Conservation (phyloP, 1,140 invertebrate genomes). For the Goniozus legneri region DNA sequence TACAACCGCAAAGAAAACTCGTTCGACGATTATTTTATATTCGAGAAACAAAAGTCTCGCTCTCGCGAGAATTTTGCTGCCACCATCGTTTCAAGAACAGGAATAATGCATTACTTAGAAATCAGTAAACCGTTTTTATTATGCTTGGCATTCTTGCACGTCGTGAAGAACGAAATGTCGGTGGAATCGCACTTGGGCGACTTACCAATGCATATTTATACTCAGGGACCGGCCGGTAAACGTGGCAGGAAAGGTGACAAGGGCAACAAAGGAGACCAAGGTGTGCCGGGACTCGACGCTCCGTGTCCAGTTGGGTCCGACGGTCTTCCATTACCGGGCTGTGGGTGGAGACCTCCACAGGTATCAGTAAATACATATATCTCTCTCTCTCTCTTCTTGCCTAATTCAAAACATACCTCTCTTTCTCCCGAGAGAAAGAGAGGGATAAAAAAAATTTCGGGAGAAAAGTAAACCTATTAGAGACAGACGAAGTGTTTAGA, state of each 20-base stretch:
- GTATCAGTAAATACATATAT: conserved; percentile 51
- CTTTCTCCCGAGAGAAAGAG: too few relatives aligned
- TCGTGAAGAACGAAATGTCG: conserved; percentile 12
- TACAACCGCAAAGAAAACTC: too few relatives aligned
- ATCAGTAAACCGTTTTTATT: conserved; percentile 13
- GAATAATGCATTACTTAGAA: neutral
- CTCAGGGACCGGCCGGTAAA: conserved; percentile 81
- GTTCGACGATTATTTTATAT: too few relatives aligned
- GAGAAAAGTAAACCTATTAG: too few relatives aligned
- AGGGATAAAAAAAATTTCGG: too few relatives aligned
- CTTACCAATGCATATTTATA: conserved; percentile 25
- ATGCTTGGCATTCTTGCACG: conserved; percentile 46
- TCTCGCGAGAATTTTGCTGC: too few relatives aligned
- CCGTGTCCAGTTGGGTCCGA: conserved; percentile 93
- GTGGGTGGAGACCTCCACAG: conserved; percentile 87
- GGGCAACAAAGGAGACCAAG: conserved; percentile 91
- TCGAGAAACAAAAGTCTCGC: too few relatives aligned
- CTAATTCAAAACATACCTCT: too few relatives aligned
- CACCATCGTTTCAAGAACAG: conserved; percentile 31
- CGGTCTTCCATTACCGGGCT: conserved; percentile 89
- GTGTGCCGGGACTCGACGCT: conserved; percentile 93
- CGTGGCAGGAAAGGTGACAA: conserved; percentile 86
- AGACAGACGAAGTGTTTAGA: too few relatives aligned
- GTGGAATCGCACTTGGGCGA: neutral
- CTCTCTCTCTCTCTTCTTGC: neutral